Percentiles rank a stretch among this genome's conserved stretches.
Conservation (phyloP, 2,113 vertebrate genomes). For the Hippocampus abdominalis region DNA sequence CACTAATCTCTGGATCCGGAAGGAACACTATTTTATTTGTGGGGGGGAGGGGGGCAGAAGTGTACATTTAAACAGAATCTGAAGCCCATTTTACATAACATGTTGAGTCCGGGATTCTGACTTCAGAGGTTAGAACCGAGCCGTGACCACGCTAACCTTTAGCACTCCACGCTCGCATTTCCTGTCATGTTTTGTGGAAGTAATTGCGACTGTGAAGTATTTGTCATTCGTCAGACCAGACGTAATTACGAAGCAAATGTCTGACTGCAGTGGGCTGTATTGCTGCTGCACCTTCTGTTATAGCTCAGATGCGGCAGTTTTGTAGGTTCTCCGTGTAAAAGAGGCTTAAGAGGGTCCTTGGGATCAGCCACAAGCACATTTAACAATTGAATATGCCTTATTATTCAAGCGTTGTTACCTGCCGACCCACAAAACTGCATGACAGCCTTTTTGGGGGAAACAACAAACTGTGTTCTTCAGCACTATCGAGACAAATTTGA, state of each 20-base stretch:
- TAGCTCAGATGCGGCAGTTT: neutral
- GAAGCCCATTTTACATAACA: neutral
- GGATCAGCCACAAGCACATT: neutral
- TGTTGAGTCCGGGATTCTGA: neutral
- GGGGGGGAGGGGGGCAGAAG: neutral
- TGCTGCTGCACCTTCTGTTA: neutral
- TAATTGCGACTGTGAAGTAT: neutral
- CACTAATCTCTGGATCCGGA: slow-evolving; percentile 26
- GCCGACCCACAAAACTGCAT: neutral
- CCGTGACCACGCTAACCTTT: neutral
- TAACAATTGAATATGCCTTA: neutral
- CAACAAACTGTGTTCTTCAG: neutral
- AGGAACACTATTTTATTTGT: slow-evolving; percentile 5
- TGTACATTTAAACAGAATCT: neutral
- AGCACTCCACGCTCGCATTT: too few species aligned
- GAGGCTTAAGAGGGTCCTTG: neutral
- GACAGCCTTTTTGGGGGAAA: neutral
- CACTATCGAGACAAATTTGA: neutral
- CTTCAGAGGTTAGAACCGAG: neutral
- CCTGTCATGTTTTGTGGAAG: neutral
- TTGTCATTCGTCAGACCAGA: neutral
- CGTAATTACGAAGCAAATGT: too few species aligned
- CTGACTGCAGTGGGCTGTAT: too few species aligned
- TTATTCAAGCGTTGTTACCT: neutral
- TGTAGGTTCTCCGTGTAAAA: neutral